phyloP scores from a whole-genome alignment of 2,888 invertebrate genomes.

The Litoditis marina region DNA sequence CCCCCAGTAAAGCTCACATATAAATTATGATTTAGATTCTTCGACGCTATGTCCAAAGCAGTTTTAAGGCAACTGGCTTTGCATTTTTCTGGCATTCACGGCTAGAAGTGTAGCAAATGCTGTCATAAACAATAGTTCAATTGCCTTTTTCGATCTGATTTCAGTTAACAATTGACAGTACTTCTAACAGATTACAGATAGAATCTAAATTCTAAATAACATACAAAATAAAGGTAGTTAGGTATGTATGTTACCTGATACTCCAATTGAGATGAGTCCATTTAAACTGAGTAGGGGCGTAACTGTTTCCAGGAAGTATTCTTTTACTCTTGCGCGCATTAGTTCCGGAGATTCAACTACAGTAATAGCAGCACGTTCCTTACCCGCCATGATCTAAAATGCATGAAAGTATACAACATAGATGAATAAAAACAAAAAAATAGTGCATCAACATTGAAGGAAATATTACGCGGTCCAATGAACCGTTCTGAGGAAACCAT shows the following conservation, averaged over 20 bases:
- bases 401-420: not conserved
- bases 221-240: not conserved
- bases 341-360: conserved; percentile 8
- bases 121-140: not conserved
- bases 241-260: conserved; percentile 8
- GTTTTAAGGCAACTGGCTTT: too few relatives aligned
- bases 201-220: too few relatives aligned
- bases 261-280: conserved; percentile 35
- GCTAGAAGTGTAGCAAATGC: too few relatives aligned
- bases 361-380: not conserved
- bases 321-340: conserved; percentile 6
- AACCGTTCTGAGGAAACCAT: not conserved
- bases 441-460: not conserved
- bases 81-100: too few relatives aligned
- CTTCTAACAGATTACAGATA: too few relatives aligned
- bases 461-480: not conserved
- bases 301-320: conserved; percentile 20
- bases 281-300: conserved; percentile 18
- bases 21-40: too few relatives aligned
- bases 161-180: too few relatives aligned
- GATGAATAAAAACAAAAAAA: not conserved
- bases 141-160: too few relatives aligned
- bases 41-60: too few relatives aligned
- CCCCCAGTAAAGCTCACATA: too few relatives aligned
- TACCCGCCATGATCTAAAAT: too few relatives aligned